Evolutionary conservation across 1,140 invertebrate species (phyloP).

Genomic region (Hestina assimilis): DNA sequence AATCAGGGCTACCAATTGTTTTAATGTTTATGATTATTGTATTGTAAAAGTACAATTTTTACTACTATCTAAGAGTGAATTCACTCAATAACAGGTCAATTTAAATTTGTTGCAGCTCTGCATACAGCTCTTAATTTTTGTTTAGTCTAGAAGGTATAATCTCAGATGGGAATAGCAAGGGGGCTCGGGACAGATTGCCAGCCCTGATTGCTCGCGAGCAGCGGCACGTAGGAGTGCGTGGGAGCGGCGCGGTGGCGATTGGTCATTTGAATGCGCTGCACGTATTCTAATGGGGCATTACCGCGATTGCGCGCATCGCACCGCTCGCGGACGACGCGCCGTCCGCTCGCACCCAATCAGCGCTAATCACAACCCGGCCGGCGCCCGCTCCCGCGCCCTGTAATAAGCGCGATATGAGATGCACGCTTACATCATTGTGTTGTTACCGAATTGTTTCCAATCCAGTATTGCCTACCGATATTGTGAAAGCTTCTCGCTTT

Average conservation of each 20-base stretch:
- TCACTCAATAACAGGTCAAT: too few relatives aligned
- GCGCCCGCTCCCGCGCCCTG: slow-evolving; percentile 9
- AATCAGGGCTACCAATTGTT: too few relatives aligned
- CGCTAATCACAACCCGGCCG: slow-evolving; percentile 16
- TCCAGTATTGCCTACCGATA: neutral
- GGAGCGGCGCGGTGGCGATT: slow-evolving; percentile 18
- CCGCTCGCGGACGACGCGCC: neutral
- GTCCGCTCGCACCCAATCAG: slow-evolving; percentile 22
- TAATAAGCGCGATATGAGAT: slow-evolving; percentile 26
- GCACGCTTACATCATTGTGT: slow-evolving; percentile 20
- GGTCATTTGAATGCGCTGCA: slow-evolving; percentile 22
- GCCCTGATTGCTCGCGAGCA: neutral
- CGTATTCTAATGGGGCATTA: slow-evolving; percentile 29
- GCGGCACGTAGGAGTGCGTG: slow-evolving; percentile 16
- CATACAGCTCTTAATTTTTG: too few relatives aligned
- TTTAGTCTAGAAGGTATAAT: too few relatives aligned
- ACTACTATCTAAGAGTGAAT: too few relatives aligned
- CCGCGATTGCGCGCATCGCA: slow-evolving; percentile 3
- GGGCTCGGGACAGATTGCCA: neutral
- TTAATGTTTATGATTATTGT: too few relatives aligned
- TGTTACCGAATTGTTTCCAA: slow-evolving; percentile 14
- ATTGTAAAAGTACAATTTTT: too few relatives aligned
- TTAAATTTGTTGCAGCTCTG: too few relatives aligned
- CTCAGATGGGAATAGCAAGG: too few relatives aligned
- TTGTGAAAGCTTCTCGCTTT: slow-evolving; percentile 5